These are phyloP conservation scores for Cotesia chilonis DNA, from an alignment of 1,140 invertebrate species.

Conservation along the genomic window DNA sequence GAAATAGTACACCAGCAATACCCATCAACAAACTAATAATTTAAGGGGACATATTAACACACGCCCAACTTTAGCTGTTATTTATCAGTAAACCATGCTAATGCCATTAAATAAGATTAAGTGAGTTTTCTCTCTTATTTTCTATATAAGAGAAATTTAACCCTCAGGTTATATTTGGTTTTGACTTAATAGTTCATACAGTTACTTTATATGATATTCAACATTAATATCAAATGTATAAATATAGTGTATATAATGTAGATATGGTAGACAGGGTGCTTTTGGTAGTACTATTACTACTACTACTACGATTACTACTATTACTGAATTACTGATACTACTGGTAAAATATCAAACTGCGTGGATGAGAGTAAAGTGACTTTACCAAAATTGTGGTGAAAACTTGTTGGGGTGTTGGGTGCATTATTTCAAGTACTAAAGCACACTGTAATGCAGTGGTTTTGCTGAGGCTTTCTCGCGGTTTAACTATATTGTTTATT, in stretches of 20 bases:
- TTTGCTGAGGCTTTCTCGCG: neutral
- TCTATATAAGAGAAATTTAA: neutral
- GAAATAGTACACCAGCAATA: slow-evolving; percentile 19
- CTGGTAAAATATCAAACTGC: no score
- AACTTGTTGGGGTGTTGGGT: no score
- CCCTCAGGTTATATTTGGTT: neutral
- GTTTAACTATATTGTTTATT: no score
- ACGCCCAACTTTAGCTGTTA: slow-evolving; percentile 55
- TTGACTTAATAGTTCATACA: no score
- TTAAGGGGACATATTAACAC: slow-evolving; percentile 52
- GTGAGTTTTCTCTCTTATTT: neutral
- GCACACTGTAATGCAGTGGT: no score
- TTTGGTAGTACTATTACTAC: no score
- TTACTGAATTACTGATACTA: no score
- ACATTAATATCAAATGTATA: slow-evolving; percentile 25
- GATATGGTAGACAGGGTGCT: no score
- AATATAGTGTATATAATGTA: neutral
- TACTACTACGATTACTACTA: no score
- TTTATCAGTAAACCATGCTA: slow-evolving; percentile 56
- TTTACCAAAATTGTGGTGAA: no score
- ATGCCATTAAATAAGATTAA: slow-evolving; percentile 46
- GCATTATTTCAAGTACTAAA: no score
- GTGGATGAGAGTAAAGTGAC: neutral
- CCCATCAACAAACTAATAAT: slow-evolving; percentile 38
- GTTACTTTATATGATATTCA: neutral